These are phyloP conservation scores for Smithornis capensis DNA, from an alignment of 2,113 vertebrate species.

Conservation along the genomic window DNA sequence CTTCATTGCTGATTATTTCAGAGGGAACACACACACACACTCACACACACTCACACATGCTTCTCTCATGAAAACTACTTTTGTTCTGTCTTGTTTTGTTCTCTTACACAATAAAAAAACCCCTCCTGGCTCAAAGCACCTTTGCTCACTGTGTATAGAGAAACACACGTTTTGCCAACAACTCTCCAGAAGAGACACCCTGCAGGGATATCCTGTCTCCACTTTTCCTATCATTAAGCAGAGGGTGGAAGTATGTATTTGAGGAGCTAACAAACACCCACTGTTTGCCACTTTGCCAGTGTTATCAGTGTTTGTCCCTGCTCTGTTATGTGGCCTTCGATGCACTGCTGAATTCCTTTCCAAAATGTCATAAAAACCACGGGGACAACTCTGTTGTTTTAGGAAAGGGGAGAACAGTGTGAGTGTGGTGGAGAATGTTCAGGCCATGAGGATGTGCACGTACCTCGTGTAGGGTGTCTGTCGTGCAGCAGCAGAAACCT, in stretches of 20 bases:
- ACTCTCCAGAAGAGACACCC: slow-evolving; percentile 9
- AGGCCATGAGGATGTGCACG: slow-evolving; percentile 34
- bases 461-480: neutral
- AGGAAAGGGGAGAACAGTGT: neutral
- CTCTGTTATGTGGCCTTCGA: neutral
- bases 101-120: neutral
- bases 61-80: neutral
- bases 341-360: neutral
- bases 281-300: neutral
- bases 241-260: neutral
- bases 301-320: neutral
- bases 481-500: neutral
- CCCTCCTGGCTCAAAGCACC: neutral
- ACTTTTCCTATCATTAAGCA: neutral
- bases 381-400: neutral
- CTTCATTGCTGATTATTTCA: neutral
- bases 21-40: neutral
- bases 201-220: slow-evolving; percentile 35
- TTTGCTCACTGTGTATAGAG: neutral
- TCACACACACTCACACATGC: neutral
- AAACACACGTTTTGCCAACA: neutral
- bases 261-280: slow-evolving; percentile 3
- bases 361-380: neutral
- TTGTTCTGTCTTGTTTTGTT: slow-evolving; percentile 30
- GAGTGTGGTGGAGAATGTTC: neutral